Conservation (phyloP, 2,888 invertebrate genomes). For the Camptogramma bilineatum region DNA sequence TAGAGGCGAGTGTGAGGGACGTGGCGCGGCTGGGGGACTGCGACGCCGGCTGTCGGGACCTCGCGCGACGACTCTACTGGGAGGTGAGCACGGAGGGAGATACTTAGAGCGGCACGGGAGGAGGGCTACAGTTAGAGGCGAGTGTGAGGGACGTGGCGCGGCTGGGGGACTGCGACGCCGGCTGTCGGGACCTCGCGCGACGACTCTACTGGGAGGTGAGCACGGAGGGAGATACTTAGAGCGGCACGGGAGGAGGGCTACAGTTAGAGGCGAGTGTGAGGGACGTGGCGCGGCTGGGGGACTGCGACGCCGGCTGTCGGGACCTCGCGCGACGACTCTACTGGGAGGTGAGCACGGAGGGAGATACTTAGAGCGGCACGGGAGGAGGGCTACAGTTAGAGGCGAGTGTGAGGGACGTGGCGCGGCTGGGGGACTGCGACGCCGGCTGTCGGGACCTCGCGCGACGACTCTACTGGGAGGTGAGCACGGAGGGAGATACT, state of each 20-base stretch:
- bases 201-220: conserved; percentile 92
- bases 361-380: too few relatives aligned
- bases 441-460: conserved; percentile 90
- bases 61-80: conserved; percentile 93
- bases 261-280: conserved; percentile 88
- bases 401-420: conserved; percentile 85
- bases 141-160: too few relatives aligned
- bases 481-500: too few relatives aligned
- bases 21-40: too few relatives aligned
- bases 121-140: conserved; percentile 89
- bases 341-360: conserved; percentile 92
- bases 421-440: conserved; percentile 95
- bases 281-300: too few relatives aligned
- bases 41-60: conserved; percentile 90
- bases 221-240: too few relatives aligned
- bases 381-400: conserved; percentile 89
- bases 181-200: conserved; percentile 89
- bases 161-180: conserved; percentile 94
- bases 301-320: conserved; percentile 93
- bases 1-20: conserved; percentile 88
- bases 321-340: conserved; percentile 91
- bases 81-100: too few relatives aligned
- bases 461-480: conserved; percentile 92
- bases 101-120: conserved; percentile 76
- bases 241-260: conserved; percentile 85